These are phyloP conservation scores for Amazona guildingii DNA, from an alignment of 2,113 vertebrate genomes.

Conservation along the genomic window DNA sequence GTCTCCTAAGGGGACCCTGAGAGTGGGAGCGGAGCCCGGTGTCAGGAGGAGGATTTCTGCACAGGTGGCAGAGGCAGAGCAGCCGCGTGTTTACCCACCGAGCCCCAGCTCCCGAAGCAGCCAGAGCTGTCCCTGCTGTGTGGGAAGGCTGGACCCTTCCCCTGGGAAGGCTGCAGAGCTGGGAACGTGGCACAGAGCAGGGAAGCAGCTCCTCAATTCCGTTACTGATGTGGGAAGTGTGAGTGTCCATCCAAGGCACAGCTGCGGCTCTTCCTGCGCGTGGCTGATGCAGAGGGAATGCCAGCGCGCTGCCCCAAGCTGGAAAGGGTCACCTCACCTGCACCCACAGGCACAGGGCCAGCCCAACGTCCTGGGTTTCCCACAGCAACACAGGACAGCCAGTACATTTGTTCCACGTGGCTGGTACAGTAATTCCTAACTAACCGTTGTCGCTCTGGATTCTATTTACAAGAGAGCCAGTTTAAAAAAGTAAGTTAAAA, in stretches of 20 bases:
- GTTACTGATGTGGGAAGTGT: background rate
- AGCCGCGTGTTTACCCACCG: fast-evolving
- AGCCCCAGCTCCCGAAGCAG: background rate
- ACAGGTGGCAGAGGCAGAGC: background rate
- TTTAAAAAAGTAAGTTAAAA: slow-evolving; percentile 73
- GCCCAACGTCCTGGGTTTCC: background rate
- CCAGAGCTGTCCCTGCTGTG: background rate
- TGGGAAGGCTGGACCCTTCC: background rate
- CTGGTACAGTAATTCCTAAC: slow-evolving; percentile 21
- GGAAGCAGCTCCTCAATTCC: background rate
- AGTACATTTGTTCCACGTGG: slow-evolving; percentile 22
- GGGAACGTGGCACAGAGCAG: background rate
- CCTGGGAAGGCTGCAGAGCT: background rate
- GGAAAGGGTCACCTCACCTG: background rate
- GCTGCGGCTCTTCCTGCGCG: background rate
- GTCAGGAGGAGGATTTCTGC: background rate
- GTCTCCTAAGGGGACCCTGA: background rate
- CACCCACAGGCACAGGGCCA: background rate
- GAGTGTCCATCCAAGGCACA: slow-evolving; percentile 25
- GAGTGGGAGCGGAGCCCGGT: background rate
- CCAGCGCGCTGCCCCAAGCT: background rate
- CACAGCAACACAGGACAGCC: slow-evolving; percentile 21
- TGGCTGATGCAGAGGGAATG: background rate
- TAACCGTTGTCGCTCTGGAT: slow-evolving; percentile 19
- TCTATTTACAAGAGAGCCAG: slow-evolving; percentile 68